Conservation (phyloP, 2,797 vertebrate species). For the Cynodonichthys magdalenae region DNA sequence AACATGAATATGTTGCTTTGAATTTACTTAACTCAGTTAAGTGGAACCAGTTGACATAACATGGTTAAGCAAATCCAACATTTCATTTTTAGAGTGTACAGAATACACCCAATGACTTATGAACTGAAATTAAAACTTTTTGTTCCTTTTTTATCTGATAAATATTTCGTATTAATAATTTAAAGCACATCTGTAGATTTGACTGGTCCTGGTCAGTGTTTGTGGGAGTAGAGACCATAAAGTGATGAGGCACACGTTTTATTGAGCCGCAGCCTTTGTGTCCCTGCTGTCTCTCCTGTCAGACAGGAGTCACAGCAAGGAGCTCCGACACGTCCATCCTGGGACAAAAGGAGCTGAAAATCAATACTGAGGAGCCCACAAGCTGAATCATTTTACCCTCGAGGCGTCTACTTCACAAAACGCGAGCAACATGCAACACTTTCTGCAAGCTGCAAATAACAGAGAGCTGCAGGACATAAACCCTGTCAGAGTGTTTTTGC, state of each 20-base stretch:
- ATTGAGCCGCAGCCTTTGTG: background rate
- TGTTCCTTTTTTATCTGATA: too few relatives aligned
- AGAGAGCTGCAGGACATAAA: slow-evolving; percentile 22
- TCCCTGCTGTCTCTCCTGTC: background rate
- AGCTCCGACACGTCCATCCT: slow-evolving; percentile 16
- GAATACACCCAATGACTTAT: too few relatives aligned
- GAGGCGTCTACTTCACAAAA: slow-evolving; percentile 30
- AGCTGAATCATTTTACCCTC: slow-evolving; percentile 49
- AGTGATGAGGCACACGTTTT: background rate
- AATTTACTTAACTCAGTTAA: too few relatives aligned
- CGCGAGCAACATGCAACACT: slow-evolving; percentile 13
- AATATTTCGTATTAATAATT: too few relatives aligned
- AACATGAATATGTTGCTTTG: too few relatives aligned
- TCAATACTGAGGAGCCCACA: slow-evolving; percentile 38
- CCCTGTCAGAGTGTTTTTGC: slow-evolving; percentile 28
- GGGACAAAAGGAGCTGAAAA: slow-evolving; percentile 40
- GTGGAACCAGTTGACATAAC: too few relatives aligned
- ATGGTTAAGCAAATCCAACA: too few relatives aligned
- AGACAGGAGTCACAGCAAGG: background rate
- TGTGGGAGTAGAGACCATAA: background rate
- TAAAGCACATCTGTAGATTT: too few relatives aligned
- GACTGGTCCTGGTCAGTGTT: background rate
- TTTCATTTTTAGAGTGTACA: too few relatives aligned
- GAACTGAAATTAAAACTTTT: too few relatives aligned
- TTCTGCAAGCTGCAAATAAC: slow-evolving; percentile 16